Percentiles rank a stretch among this genome's conserved stretches.
Evolutionary conservation across 2,113 vertebrate species (phyloP).

Genomic region (Pedetes capensis): DNA sequence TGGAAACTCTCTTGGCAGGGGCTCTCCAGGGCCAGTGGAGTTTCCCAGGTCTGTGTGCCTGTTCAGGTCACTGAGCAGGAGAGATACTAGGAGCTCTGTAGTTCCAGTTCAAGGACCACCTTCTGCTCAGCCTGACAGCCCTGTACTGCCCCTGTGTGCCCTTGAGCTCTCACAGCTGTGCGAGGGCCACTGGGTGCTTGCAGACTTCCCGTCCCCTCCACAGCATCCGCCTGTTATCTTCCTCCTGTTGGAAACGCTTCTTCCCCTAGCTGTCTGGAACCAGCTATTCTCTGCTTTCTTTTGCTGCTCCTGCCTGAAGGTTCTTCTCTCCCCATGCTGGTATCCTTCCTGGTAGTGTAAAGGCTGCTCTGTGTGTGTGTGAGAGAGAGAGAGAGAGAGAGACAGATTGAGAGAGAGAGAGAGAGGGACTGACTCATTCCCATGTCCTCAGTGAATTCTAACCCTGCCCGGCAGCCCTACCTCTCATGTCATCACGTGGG

Average conservation of each 20-base stretch:
- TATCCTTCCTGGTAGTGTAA: background rate
- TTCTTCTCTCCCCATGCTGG: background rate
- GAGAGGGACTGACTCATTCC: background rate
- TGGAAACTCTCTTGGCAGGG: background rate
- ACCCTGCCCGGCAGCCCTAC: background rate
- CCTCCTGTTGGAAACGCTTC: background rate
- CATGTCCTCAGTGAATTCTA: background rate
- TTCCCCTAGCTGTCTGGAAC: background rate
- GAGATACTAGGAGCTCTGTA: background rate
- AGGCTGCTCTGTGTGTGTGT: no score
- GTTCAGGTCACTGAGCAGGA: background rate
- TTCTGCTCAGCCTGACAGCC: background rate
- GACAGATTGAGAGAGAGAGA: background rate
- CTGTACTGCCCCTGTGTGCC: background rate
- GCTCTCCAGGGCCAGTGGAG: background rate
- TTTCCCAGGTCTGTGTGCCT: background rate
- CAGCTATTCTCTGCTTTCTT: background rate
- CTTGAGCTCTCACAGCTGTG: background rate
- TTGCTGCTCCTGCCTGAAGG: background rate
- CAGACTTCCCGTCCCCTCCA: background rate
- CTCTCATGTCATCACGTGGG: background rate
- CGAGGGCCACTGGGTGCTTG: background rate
- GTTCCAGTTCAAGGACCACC: background rate
- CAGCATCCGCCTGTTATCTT: background rate
- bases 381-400: background rate